A percentile compares a stretch with the other conserved stretches of the same genome.
These are phyloP conservation scores for Amphiprion percula DNA, from an alignment of 2,113 vertebrate genomes.

Conservation along the genomic window DNA sequence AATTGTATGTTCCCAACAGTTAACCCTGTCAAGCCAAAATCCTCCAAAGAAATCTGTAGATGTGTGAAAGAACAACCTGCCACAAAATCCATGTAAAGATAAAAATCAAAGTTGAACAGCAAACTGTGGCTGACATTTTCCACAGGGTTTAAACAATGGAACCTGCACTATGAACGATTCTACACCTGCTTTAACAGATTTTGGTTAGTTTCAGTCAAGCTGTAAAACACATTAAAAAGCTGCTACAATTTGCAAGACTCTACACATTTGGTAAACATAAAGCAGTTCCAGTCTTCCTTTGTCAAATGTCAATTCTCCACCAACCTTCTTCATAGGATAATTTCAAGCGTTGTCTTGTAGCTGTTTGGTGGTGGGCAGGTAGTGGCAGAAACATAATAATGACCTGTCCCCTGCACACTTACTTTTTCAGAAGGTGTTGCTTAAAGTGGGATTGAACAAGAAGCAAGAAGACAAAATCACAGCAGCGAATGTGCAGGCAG, in stretches of 20 bases:
- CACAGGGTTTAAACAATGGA: background rate
- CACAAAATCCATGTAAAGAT: background rate
- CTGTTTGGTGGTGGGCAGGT: background rate
- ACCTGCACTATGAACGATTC: background rate
- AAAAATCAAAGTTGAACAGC: background rate
- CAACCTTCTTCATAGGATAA: background rate
- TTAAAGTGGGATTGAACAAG: background rate
- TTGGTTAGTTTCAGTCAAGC: background rate
- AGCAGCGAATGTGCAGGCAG: background rate
- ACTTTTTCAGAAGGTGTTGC: background rate
- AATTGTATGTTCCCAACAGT: background rate
- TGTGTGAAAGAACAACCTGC: background rate
- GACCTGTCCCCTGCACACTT: background rate
- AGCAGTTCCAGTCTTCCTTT: background rate
- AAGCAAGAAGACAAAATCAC: background rate
- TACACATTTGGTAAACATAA: background rate
- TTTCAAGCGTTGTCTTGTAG: background rate
- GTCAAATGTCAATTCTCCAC: too few relatives aligned
- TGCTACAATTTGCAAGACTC: background rate
- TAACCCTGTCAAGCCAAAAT: background rate
- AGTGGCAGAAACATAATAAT: too few relatives aligned
- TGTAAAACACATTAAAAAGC: background rate
- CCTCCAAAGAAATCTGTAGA: background rate
- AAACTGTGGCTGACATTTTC: background rate
- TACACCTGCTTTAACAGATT: background rate